These are phyloP conservation scores for Zoanthus gigantus DNA, from an alignment of 92 coral and sea anemone genomes.

Conservation along the genomic window DNA sequence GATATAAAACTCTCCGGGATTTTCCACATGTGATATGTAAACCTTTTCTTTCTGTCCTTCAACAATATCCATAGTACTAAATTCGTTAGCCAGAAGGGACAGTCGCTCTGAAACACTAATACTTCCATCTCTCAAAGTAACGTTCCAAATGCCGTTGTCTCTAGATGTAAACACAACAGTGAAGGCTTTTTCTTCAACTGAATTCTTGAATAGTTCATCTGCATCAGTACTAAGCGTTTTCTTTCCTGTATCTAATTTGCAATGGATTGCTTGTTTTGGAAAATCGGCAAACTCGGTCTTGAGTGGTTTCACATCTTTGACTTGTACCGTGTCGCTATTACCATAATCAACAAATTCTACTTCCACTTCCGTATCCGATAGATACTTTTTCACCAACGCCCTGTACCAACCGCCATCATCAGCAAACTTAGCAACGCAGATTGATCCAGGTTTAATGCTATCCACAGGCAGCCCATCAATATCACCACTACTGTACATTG, in stretches of 20 bases:
- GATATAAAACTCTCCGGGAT: slow-evolving; percentile 80
- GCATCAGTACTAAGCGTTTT: slow-evolving; percentile 33
- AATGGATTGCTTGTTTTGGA: slow-evolving; percentile 80
- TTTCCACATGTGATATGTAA: slow-evolving; percentile 71
- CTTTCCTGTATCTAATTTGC: slow-evolving; percentile 60
- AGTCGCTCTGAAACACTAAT: not conserved
- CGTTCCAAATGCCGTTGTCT: slow-evolving; percentile 57
- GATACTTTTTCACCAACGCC: slow-evolving; percentile 58
- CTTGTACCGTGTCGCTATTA: slow-evolving; percentile 61
- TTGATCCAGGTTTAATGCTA: slow-evolving; percentile 48
- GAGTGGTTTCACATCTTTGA: slow-evolving; percentile 69
- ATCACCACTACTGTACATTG: slow-evolving; percentile 58
- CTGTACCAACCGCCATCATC: slow-evolving; percentile 85
- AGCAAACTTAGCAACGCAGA: slow-evolving; percentile 82
- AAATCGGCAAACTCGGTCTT: slow-evolving; percentile 59
- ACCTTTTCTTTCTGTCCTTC: slow-evolving; percentile 62
- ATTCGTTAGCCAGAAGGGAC: slow-evolving; percentile 21
- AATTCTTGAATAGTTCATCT: slow-evolving; percentile 60
- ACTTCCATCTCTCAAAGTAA: slow-evolving; percentile 37
- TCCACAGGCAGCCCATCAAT: slow-evolving; percentile 53
- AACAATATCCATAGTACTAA: slow-evolving; percentile 4
- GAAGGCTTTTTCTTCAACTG: slow-evolving; percentile 62
- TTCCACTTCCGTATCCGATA: slow-evolving; percentile 67
- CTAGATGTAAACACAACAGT: slow-evolving; percentile 66
- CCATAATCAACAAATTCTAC: slow-evolving; percentile 91